Evolutionary conservation across 2,888 invertebrate species (phyloP), one percentile per base, ranked within the genome.

Genomic region (Drosophila greeni): DNA sequence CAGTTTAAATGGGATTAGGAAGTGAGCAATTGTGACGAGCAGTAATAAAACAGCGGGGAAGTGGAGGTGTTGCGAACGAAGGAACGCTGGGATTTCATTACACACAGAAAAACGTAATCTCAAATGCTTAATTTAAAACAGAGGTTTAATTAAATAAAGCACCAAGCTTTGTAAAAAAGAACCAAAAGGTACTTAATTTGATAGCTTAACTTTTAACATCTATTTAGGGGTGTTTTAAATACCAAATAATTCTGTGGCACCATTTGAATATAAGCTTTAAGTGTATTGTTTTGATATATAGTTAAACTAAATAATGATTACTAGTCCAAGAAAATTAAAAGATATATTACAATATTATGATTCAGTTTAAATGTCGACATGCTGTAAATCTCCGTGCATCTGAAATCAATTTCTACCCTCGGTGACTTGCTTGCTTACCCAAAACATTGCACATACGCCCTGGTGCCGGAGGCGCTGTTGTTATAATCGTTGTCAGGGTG

Each of bases 401-500:
- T 8, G 42, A 26, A 40, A 48, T 47, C 47, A 11, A 16, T 20
- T 5, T 7, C 26, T 36, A 40, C 40, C 36, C 33, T 53, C 58
- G n/a, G 31, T 53, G 33, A 37, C 48, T 53, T 34, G 56, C 18
- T 51, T 58, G 66, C 79, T 80, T 79, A 80, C 79, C 82, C 67
- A 80, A 64, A 58, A 80, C 82, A 68, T 79, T 82, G 66, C 79
- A 80, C 79, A 80, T 80, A 74, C 77, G 82, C 75, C 69, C 77
- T 62, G 70, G 68, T 62, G 79, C 68, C 64, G 71, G 37, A 9
- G 82, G 80, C 66, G 75, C 66, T 69, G 79, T 80, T 65, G 79
- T 72, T 72, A 79, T 79, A 74, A 82, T 79, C 51, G 79, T 79
- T 67, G 79, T 79, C 76, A 76, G 53, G 64, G 76, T 82, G 48